Evolutionary conservation across 2,113 vertebrate genomes (phyloP), one percentile per base, ranked within the genome.

Genomic region (Gnathonemus longibarbis): DNA sequence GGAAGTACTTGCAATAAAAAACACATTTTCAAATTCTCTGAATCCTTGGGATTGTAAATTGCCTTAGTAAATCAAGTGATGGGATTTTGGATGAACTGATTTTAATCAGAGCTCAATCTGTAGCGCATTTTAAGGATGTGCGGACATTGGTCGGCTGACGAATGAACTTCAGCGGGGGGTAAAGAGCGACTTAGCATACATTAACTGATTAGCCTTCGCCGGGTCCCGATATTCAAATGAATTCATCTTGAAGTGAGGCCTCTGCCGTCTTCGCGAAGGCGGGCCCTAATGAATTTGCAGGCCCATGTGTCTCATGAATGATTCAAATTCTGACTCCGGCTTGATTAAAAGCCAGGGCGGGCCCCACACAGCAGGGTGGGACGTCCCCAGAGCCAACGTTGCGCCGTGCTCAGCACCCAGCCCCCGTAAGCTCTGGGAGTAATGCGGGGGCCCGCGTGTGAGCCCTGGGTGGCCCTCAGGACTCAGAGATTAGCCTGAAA

Each of bases 131-230:
- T 88, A 45, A 74, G 62, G 62, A 88, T 56, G 35, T 45, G 42
- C 87, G 56, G 56, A 88, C 88, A 88, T 48, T 46, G 62, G 88
- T 45, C 85, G 24, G 88, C 31, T 74, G 88, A 88, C 87, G 39
- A 88, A 88, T 88, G 88, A 74, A 88, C 88, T 88, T 88, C 58
- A 48, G 56, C 58, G 58, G 42, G 88, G 27, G 87, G 88, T 70
- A 74, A 88, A 88, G 53, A 70, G 45, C 42, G 88, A 74, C 88
- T 88, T 88, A 88, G 62, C 88, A 88, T 88, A 74, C 88, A 70
- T 88, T 88, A 88, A 48, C 58, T 70, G 39, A 88, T 88, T 88
- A 88, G 88, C 88, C 42, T 24, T 88, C 42, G 58, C 62, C 31
- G 17, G 42, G 45, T 88, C 88, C 88, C 9, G 46, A 49, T 88